phyloP scores from a whole-genome alignment of 2,113 vertebrate species.

The Cairina moschata region DNA sequence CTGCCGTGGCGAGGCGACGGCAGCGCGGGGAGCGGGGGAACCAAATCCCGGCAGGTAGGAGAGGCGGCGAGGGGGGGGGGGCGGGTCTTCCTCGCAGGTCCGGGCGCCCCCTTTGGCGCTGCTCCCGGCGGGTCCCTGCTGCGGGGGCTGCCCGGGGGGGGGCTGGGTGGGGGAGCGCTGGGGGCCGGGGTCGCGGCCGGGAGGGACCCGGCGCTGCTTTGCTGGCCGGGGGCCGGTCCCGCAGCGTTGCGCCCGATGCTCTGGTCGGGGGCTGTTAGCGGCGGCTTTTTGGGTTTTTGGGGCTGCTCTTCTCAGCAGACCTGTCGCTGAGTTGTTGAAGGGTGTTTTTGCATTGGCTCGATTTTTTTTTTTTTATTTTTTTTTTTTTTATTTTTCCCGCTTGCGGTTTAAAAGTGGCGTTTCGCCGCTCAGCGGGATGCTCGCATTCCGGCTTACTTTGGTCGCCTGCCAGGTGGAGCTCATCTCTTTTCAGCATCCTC shows the following conservation, averaged over 20 bases:
- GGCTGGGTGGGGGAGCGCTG: too few relatives aligned
- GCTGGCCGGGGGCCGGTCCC: too few relatives aligned
- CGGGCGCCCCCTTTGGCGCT: not conserved
- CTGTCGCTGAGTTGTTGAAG: not conserved
- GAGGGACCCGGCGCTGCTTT: not conserved
- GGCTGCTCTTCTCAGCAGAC: not conserved
- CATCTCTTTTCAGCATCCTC: not conserved
- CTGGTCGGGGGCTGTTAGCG: not conserved
- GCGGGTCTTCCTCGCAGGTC: not conserved
- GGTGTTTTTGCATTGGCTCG: not conserved
- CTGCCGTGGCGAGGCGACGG: not conserved
- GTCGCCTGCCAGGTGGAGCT: slow-evolving; percentile 44
- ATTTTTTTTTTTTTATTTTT: not conserved
- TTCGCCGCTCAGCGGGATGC: not conserved
- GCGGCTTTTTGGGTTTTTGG: not conserved
- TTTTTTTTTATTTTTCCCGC: not conserved
- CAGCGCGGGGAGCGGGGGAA: not conserved
- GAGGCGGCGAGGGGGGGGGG: not conserved
- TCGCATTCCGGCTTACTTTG: slow-evolving; percentile 18
- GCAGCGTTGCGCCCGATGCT: too few relatives aligned
- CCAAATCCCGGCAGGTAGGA: not conserved
- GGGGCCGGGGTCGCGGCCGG: too few relatives aligned
- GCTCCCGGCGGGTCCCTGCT: not conserved
- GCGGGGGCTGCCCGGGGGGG: not conserved
- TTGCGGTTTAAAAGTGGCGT: slow-evolving; percentile 40